A percentile compares a stretch with the other conserved stretches of the same genome.
phyloP scores from a whole-genome alignment of 2,113 vertebrate genomes.

The Hystrix brachyura region DNA sequence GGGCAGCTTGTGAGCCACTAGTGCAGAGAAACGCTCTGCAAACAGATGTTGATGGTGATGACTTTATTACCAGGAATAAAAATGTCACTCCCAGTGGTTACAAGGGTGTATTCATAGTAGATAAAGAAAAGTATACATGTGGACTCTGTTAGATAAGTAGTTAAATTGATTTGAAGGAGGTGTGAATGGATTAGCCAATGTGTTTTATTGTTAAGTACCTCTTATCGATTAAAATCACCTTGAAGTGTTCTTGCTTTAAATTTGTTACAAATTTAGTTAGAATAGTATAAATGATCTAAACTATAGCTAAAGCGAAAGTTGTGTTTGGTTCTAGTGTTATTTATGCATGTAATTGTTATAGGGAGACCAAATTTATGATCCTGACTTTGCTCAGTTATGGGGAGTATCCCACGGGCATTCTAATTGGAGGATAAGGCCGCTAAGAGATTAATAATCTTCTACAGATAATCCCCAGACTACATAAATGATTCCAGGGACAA shows the following conservation, averaged over 20 bases:
- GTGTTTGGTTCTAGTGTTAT: slow-evolving; percentile 23
- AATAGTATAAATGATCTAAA: slow-evolving; percentile 18
- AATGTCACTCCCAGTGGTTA: background rate
- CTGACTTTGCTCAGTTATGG: slow-evolving; percentile 39
- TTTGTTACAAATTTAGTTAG: slow-evolving; percentile 24
- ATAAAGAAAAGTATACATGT: background rate
- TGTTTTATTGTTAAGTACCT: background rate
- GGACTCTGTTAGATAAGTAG: slow-evolving; percentile 14
- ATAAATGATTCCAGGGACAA: slow-evolving; percentile 44
- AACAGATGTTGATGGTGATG: background rate
- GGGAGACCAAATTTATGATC: slow-evolving; percentile 16
- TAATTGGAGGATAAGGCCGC: background rate
- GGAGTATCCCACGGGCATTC: background rate
- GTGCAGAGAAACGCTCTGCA: background rate
- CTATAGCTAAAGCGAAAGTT: background rate
- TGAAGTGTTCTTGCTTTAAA: background rate
- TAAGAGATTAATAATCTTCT: background rate
- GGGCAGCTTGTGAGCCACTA: background rate
- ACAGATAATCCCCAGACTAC: background rate
- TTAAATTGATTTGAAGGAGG: slow-evolving; percentile 47
- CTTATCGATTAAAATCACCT: slow-evolving; percentile 55
- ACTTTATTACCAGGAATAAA: slow-evolving; percentile 52
- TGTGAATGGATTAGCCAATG: background rate
- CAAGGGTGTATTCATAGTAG: background rate
- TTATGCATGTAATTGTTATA: slow-evolving; percentile 33